Conservation (phyloP, 2,888 invertebrate genomes). For the Maniola hyperantus region DNA sequence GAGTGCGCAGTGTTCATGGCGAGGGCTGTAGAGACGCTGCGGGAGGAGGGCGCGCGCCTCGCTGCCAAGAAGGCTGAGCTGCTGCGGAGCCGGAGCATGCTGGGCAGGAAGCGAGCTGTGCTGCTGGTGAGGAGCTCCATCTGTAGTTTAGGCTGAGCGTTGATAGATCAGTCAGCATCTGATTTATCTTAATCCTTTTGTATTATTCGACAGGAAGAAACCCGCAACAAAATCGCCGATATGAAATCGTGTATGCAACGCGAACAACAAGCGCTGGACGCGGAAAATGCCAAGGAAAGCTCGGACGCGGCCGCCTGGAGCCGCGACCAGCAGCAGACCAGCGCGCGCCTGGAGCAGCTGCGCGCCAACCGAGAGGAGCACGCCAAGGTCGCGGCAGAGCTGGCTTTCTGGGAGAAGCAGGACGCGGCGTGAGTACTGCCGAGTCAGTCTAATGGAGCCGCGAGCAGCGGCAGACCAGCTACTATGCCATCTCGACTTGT, state of each 20-base stretch:
- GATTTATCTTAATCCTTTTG: conserved; percentile 15
- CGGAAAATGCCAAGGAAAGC: conserved; percentile 47
- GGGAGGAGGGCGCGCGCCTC: conserved; percentile 40
- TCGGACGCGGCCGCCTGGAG: conserved; percentile 47
- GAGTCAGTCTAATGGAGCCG: not conserved
- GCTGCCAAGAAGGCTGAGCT: conserved; percentile 42
- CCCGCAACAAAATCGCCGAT: conserved; percentile 53
- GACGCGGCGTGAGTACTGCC: conserved; percentile 38
- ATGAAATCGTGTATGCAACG: conserved; percentile 48
- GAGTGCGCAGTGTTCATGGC: conserved; percentile 49
- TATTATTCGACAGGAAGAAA: conserved; percentile 55
- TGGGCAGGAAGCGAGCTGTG: conserved; percentile 26
- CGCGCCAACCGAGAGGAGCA: conserved; percentile 16
- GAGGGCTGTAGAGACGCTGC: conserved; percentile 50
- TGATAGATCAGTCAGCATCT: not conserved
- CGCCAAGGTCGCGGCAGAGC: conserved; percentile 35
- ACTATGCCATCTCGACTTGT: too few species aligned
- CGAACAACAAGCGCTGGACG: conserved; percentile 50
- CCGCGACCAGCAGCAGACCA: conserved; percentile 41
- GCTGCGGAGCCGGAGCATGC: conserved; percentile 42
- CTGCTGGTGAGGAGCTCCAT: conserved; percentile 15
- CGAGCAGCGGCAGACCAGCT: not conserved
- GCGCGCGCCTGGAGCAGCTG: conserved; percentile 32
- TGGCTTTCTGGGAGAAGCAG: conserved; percentile 58
- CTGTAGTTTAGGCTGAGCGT: not conserved